Percentiles rank a stretch among this genome's conserved stretches.
These are phyloP conservation scores for Numenius phaeopus DNA, from an alignment of 2,797 vertebrate genomes.

Conservation along the genomic window DNA sequence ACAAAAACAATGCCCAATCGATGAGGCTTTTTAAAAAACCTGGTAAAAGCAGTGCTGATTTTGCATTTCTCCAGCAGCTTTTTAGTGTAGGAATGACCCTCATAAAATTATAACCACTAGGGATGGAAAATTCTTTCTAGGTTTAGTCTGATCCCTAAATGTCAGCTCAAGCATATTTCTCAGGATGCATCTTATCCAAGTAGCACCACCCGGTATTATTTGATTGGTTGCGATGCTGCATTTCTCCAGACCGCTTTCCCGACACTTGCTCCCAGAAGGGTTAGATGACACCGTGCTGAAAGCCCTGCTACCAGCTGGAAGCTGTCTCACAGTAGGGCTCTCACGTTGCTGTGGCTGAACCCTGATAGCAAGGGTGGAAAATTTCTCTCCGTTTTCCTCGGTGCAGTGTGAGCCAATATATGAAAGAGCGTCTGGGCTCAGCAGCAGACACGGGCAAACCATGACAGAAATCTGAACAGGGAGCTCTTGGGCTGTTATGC, in stretches of 20 bases:
- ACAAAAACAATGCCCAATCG: not conserved
- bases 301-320: constrained; percentile 30
- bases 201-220: not conserved
- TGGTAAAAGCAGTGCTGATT: not conserved
- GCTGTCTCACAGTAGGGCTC: not conserved
- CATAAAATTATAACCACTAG: not conserved
- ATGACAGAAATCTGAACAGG: not conserved
- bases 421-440: not conserved
- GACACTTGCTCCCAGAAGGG: not conserved
- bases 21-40: not conserved
- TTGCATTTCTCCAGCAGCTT: not conserved
- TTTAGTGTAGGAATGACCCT: not conserved
- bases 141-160: not conserved
- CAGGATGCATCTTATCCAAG: not conserved
- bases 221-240: not conserved
- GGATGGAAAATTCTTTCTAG: constrained; percentile 23
- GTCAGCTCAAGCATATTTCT: not conserved
- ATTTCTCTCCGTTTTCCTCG: not conserved
- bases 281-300: constrained; percentile 9
- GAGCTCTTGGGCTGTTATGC: not conserved
- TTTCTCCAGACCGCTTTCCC: not conserved
- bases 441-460: not conserved
- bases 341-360: not conserved
- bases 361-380: constrained; percentile 19
- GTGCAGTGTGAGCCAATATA: not conserved